Conservation (phyloP, 2,113 vertebrate species). For the Furnarius figulus region DNA sequence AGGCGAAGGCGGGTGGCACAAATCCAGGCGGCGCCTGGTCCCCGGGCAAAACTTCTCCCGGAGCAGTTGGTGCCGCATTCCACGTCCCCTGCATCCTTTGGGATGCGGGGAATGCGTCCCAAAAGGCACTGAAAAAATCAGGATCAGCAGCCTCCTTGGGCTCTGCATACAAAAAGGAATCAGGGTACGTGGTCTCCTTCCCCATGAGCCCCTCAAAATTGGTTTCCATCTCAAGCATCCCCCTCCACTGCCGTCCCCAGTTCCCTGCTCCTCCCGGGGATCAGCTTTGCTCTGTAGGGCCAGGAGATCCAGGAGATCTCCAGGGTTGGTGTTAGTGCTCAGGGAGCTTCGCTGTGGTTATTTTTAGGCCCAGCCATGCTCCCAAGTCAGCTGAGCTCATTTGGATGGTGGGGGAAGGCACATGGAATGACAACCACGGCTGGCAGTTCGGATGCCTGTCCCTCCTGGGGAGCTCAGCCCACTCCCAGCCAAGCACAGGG, state of each 20-base stretch:
- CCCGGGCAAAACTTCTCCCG: neutral
- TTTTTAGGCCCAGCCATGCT: constrained; percentile 26
- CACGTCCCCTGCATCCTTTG: neutral
- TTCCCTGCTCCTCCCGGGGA: neutral
- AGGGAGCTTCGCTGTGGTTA: neutral
- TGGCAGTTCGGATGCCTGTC: neutral
- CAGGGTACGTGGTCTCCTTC: neutral
- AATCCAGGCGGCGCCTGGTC: neutral
- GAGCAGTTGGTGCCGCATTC: fast-evolving
- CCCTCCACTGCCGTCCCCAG: fast-evolving
- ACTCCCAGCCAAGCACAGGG: fast-evolving
- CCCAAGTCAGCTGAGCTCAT: neutral
- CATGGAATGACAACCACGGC: neutral
- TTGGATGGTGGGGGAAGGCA: neutral
- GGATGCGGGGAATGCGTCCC: neutral
- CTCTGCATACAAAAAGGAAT: fast-evolving
- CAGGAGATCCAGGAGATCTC: neutral
- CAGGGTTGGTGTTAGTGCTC: fast-evolving
- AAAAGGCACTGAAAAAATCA: fast-evolving
- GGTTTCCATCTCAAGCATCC: fast-evolving
- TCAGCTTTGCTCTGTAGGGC: neutral
- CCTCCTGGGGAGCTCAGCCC: neutral
- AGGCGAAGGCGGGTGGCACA: neutral
- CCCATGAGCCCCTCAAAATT: fast-evolving
- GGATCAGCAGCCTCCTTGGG: neutral